Conservation (phyloP, 2,888 invertebrate species). For the Drosophila melanosoma region DNA sequence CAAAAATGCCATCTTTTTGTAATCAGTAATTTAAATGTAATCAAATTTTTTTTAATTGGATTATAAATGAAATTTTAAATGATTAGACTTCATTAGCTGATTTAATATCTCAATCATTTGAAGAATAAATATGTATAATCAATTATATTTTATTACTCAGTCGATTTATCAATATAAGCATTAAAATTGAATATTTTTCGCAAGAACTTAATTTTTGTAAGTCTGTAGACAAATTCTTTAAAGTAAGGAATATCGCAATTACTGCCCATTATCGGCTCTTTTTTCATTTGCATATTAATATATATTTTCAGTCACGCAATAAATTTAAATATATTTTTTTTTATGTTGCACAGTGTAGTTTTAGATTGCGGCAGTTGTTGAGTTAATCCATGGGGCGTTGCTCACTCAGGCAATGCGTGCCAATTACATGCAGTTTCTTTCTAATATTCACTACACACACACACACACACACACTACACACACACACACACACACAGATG, state of each 20-base stretch:
- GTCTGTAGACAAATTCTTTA: neutral
- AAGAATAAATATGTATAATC: neutral
- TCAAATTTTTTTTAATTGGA: neutral
- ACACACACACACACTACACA: neutral
- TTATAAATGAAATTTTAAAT: neutral
- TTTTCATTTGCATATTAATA: neutral
- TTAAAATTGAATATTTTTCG: neutral
- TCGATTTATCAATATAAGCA: neutral
- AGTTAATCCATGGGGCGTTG: conserved; percentile 26
- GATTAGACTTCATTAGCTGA: neutral
- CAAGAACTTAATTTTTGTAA: neutral
- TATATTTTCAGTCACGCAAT: neutral
- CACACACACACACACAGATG: conserved; percentile 3
- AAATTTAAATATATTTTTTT: neutral
- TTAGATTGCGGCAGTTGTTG: conserved; percentile 20
- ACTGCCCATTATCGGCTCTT: neutral
- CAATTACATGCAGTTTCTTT: conserved; percentile 63
- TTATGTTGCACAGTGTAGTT: conserved; percentile 33
- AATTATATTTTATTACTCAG: neutral
- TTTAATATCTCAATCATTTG: neutral
- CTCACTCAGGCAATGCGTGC: conserved; percentile 61
- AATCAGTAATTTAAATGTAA: neutral
- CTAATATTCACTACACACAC: conserved; percentile 32
- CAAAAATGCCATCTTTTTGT: neutral
- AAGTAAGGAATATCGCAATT: neutral